phyloP scores from a whole-genome alignment of 2,113 vertebrate genomes.

The Crotalus horridus region DNA sequence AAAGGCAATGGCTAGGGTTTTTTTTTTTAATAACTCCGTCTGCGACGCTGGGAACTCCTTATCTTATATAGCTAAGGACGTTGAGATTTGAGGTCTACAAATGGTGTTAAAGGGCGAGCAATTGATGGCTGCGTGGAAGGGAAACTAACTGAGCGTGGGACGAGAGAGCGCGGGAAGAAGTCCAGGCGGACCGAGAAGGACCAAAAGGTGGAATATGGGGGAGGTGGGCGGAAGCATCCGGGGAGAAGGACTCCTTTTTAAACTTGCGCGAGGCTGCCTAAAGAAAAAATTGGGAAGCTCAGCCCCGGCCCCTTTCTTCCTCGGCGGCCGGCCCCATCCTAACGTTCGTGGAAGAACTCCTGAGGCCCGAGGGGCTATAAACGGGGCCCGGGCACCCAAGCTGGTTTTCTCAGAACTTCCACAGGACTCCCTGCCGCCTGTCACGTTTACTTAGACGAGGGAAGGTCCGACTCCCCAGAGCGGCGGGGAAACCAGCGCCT shows the following conservation, averaged over 20 bases:
- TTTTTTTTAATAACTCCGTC: not conserved
- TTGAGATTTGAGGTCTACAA: not conserved
- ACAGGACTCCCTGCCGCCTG: too few species aligned
- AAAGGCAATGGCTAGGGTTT: not conserved
- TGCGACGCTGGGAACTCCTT: too few species aligned
- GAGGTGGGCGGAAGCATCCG: not conserved
- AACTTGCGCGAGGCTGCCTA: not conserved
- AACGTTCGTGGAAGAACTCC: too few species aligned
- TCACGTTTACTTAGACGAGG: not conserved
- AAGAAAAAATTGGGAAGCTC: not conserved
- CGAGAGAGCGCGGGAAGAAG: not conserved
- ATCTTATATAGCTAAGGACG: too few species aligned
- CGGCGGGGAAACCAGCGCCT: not conserved
- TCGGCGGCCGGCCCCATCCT: not conserved
- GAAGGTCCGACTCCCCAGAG: not conserved
- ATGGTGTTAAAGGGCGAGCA: not conserved
- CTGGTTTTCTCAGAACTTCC: not conserved
- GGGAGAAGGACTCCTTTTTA: too few species aligned
- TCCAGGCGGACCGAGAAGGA: not conserved
- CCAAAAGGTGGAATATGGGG: too few species aligned
- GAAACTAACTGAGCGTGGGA: too few species aligned
- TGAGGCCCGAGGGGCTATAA: too few species aligned
- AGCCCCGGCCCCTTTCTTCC: too few species aligned
- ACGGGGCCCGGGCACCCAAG: not conserved
- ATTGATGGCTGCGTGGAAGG: not conserved